These are phyloP conservation scores for Pemphredon lugubris DNA, from an alignment of 2,888 invertebrate species.

Conservation along the genomic window DNA sequence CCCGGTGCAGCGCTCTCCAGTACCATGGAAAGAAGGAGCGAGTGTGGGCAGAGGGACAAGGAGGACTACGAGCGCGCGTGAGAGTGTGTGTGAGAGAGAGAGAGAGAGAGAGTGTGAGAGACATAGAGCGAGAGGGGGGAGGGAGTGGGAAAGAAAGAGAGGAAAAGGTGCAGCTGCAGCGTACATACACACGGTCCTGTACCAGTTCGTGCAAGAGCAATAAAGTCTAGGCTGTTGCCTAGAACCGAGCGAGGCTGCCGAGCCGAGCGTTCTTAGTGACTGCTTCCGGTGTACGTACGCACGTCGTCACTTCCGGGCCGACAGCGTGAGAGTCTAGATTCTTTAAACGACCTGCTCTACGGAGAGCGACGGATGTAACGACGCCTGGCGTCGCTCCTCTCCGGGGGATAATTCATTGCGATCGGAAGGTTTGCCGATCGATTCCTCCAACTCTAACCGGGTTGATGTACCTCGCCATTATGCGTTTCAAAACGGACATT, in stretches of 20 bases:
- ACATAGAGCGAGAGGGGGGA: constrained; percentile 4
- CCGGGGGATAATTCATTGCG: constrained; percentile 5
- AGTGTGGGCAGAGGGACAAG: no score
- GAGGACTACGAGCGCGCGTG: no score
- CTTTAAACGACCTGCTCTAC: constrained; percentile 20
- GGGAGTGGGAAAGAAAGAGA: background rate
- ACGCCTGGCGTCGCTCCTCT: constrained; percentile 7
- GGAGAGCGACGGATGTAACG: constrained; percentile 15
- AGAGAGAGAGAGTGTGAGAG: background rate
- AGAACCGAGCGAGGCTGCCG: constrained; percentile 42
- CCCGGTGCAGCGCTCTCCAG: no score
- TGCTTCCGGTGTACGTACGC: constrained; percentile 55
- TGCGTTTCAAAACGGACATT: no score
- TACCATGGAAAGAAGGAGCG: no score
- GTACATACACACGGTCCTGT: constrained; percentile 39
- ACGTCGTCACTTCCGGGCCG: constrained; percentile 56
- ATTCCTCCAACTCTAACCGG: background rate
- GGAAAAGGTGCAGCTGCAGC: constrained; percentile 56
- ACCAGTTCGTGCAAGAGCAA: constrained; percentile 55
- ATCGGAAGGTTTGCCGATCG: background rate
- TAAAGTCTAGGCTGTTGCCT: constrained; percentile 60
- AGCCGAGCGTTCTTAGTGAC: constrained; percentile 52
- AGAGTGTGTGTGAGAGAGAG: no score
- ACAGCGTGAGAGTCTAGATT: constrained; percentile 53
- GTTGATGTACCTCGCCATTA: no score